Evolutionary conservation across 2,888 invertebrate genomes (phyloP), one percentile per base, ranked within the genome.

Genomic region (Sinhomidia bicolor): DNA sequence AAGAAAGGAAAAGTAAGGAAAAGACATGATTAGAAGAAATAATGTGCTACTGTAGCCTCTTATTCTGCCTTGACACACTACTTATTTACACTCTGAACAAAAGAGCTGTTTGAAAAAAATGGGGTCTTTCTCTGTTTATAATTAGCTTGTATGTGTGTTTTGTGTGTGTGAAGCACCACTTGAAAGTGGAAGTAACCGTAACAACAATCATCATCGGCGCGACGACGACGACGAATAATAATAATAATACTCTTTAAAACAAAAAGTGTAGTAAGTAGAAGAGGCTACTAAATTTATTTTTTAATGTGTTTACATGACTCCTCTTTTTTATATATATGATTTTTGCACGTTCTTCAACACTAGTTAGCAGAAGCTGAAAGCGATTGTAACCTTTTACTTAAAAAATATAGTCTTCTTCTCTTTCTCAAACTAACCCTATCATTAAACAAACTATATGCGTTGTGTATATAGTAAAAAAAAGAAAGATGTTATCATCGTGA

Each of bases 321-420:
- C 3, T 65, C n/a, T n/a, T n/a, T n/a, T n/a, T n/a, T n/a, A 14
- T 9, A 9, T 44, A 44, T 51, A 47, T 74, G 9, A 71, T 71
- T 71, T 71, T 71, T 41, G 20, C 17, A 17, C 12, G 51, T 47
- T 12, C 44, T n/a, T 74, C 74, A 44, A 26, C 23, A 71, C 23
- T 23, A 60, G 60, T n/a, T n/a, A n/a, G n/a, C 65, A 65, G 65
- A 17, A 65, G 32, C 20, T 47, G 14, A 47, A 51, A 71, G 26
- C 60, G 60, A 41, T 41, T 74, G 74, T 47, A 74, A 74, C 74
- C 74, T 74, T 74, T 71, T 71, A 65, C 57, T 65, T 65, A 36
- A 65, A 65, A 65, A n/a, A n/a, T n/a, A n/a, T n/a, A n/a, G 36
- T 65, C 36, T 71, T 68, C n/a, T n/a, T n/a, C n/a, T n/a, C n/a